phyloP scores from a whole-genome alignment of 2,888 invertebrate genomes.

The Callosobruchus maculatus region DNA sequence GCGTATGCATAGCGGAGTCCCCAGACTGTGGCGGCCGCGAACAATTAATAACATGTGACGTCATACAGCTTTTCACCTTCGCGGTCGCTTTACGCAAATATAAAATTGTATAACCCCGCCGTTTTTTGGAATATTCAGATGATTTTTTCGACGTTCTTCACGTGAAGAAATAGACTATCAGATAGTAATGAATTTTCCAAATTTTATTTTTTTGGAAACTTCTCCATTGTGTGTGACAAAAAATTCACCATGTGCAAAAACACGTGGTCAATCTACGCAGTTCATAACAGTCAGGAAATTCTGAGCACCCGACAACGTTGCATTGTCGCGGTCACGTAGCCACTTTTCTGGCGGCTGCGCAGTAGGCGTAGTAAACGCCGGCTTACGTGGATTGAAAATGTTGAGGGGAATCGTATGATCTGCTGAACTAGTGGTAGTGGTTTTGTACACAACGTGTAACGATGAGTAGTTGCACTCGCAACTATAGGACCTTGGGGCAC shows the following conservation, averaged over 20 bases:
- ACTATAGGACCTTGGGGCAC: neutral
- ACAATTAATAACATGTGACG: too few relatives aligned
- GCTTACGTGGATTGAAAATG: neutral
- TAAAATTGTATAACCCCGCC: too few relatives aligned
- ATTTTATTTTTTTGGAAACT: too few relatives aligned
- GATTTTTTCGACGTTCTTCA: too few relatives aligned
- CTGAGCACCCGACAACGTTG: constrained; percentile 7
- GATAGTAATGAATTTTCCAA: too few relatives aligned
- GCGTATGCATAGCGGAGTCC: too few relatives aligned
- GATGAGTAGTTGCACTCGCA: neutral
- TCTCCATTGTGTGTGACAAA: too few relatives aligned
- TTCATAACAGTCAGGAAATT: neutral
- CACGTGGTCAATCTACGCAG: neutral
- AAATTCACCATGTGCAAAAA: neutral
- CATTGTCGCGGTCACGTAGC: constrained; percentile 30
- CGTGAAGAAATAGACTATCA: too few relatives aligned
- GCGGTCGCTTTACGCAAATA: too few relatives aligned
- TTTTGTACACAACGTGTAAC: neutral
- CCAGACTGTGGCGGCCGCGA: too few relatives aligned
- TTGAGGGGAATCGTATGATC: neutral
- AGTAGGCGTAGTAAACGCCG: neutral
- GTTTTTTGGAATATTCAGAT: too few relatives aligned
- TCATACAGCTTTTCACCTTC: too few relatives aligned
- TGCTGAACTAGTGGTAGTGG: neutral
- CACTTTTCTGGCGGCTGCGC: constrained; percentile 22